Evolutionary conservation across 2,113 vertebrate species (phyloP).

Genomic region (Alces alces): DNA sequence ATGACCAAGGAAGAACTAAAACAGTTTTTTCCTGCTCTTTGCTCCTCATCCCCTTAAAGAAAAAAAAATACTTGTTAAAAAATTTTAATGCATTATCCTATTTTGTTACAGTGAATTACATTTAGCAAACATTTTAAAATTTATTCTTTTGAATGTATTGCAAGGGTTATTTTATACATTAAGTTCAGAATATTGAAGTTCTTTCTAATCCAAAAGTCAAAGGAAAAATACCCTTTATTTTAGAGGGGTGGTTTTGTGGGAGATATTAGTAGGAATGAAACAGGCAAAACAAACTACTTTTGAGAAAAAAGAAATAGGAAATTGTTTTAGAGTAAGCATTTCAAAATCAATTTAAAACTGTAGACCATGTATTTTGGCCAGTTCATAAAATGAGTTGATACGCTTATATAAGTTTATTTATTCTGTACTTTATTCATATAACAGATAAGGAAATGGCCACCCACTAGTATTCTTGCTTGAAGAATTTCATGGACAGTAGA

Average conservation of each 20-base stretch:
- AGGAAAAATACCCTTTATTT: background rate
- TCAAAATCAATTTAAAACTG: background rate
- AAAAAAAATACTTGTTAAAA: background rate
- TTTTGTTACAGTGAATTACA: constrained; percentile 23
- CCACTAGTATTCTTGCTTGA: background rate
- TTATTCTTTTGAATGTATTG: background rate
- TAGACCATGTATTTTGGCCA: background rate
- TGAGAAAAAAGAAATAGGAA: background rate
- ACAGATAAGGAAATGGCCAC: background rate
- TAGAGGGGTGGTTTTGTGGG: no score
- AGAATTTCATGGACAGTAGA: background rate
- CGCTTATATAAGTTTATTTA: background rate
- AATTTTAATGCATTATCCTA: background rate
- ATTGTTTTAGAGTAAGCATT: background rate
- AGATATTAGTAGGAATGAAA: background rate
- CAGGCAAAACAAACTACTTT: background rate
- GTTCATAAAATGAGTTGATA: background rate
- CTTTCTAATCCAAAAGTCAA: background rate
- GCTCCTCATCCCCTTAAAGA: background rate
- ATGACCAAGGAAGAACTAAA: background rate
- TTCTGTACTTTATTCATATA: background rate
- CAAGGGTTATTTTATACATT: background rate
- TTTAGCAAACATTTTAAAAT: background rate
- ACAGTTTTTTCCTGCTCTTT: background rate
- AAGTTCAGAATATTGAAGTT: background rate